phyloP scores from a whole-genome alignment of 2,888 invertebrate genomes.

The Andrena bicolor region DNA sequence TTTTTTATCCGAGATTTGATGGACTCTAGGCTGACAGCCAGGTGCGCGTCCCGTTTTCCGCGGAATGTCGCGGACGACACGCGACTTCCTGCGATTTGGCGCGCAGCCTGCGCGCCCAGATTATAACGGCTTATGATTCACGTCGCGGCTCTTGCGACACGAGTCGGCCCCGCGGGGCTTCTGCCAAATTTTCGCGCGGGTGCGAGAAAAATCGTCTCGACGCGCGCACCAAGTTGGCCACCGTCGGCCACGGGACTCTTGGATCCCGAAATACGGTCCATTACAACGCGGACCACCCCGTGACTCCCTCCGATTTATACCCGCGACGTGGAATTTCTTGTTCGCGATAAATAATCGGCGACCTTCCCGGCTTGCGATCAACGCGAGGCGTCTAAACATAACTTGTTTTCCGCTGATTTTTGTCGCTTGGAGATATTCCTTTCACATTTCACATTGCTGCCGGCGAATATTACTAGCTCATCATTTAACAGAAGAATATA shows the following conservation, averaged over 20 bases:
- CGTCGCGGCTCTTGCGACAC: constrained; percentile 36
- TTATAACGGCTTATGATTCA: constrained; percentile 54
- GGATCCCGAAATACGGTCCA: constrained; percentile 62
- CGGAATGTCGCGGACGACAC: constrained; percentile 1
- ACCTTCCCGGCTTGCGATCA: constrained; percentile 36
- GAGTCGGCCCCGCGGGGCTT: constrained; percentile 14
- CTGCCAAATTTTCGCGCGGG: constrained; percentile 47
- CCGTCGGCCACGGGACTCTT: constrained; percentile 18
- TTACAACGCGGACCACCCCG: constrained; percentile 44
- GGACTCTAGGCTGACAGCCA: background rate
- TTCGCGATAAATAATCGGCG: constrained; percentile 60
- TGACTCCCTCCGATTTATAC: constrained; percentile 59
- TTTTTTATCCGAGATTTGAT: background rate
- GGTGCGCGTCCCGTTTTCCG: background rate
- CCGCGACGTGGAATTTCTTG: constrained; percentile 20
- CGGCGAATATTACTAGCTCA: too few relatives aligned
- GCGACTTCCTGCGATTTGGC: constrained; percentile 16
- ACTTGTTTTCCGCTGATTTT: constrained; percentile 6
- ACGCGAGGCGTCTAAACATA: constrained; percentile 31
- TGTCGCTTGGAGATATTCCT: background rate
- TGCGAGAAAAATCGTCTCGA: constrained; percentile 46
- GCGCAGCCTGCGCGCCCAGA: constrained; percentile 1
- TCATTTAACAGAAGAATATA: too few relatives aligned
- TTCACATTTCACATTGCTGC: background rate
- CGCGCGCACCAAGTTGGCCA: constrained; percentile 46